Evolutionary conservation across 1,140 invertebrate genomes (phyloP), one percentile per base, ranked within the genome.

Genomic region (Coboldia fuscipes): DNA sequence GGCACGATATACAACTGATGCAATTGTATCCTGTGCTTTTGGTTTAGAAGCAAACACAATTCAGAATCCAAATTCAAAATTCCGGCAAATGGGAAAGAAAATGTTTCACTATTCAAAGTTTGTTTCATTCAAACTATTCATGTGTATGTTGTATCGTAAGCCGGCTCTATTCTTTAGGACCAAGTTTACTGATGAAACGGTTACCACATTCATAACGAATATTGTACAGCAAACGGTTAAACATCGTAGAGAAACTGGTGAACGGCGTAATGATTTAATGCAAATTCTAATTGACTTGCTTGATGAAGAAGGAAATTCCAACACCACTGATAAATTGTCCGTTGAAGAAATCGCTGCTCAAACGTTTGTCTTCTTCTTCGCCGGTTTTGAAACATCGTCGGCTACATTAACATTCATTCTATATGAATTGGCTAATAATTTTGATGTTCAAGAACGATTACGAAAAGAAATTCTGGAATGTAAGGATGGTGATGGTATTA

Each of bases 271-370:
- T 37, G 70, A 72, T 43, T 70, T 69, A 38, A 54, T 72, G 44
- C 65, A 71, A 43, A 46, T 68, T 1, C 45, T 72, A 22, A 61
- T 71, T 9, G 60, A 72, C 15, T 41, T 71, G 28, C 65, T 59
- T 40, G 54, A 61, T 43, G 65, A 58, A 35, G 62, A 50, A 17
- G 37, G 44, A 33, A 27, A 39, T 6, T 10, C 5, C 21, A 10
- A n/a, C 10, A 32, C 7, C n/a, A 34, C 27, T 10, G 43, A 45
- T n/a, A 16, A 22, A 12, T 33, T 45, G 5, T 37, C 37, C 10
- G 9, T 44, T 1, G 27, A 46, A 20, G 41, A 50, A 33, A 46
- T 61, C 13, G 47, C 44, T 10, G 52, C 54, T 7, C 51, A 63
- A 43, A 39, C 49, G 5, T 57, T 60, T 29, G 28, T 61, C 8